These are phyloP conservation scores for Leptestheria dahalacensis DNA, from an alignment of 1,140 invertebrate genomes.

Conservation along the genomic window DNA sequence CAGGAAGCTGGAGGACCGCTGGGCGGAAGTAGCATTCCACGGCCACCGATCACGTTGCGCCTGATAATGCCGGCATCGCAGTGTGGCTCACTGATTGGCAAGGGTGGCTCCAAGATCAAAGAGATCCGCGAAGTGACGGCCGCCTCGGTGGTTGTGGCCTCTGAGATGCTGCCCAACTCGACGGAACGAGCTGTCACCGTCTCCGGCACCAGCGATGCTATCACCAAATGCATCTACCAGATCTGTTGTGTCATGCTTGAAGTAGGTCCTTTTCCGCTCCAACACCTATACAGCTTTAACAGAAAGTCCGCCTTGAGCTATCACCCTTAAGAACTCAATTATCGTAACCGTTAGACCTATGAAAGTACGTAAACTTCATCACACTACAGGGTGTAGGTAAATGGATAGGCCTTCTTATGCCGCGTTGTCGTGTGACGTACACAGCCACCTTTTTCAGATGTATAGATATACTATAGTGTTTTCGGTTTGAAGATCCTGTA, in stretches of 20 bases:
- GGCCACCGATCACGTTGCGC: conserved; percentile 75
- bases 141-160: conserved; percentile 80
- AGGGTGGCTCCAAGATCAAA: conserved; percentile 86
- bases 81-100: conserved; percentile 95
- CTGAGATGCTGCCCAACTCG: conserved; percentile 98
- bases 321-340: no score
- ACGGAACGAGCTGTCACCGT: conserved; percentile 98
- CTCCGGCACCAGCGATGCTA: conserved; percentile 89
- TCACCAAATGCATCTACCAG: conserved; percentile 97
- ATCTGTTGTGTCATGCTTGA: conserved; percentile 99
- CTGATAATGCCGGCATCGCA: conserved; percentile 97
- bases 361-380: no score
- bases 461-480: no score
- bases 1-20: conserved; percentile 7
- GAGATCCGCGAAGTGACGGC: conserved; percentile 83
- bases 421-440: no score
- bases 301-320: no score
- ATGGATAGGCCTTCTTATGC: no score
- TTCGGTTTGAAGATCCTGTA: no score
- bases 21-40: conserved; percentile 37
- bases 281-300: no score
- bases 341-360: no score
- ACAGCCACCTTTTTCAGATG: no score
- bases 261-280: no score
- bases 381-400: no score